Evolutionary conservation across 2,888 invertebrate genomes (phyloP), one percentile per base, ranked within the genome.

Genomic region (Autographa gamma): DNA sequence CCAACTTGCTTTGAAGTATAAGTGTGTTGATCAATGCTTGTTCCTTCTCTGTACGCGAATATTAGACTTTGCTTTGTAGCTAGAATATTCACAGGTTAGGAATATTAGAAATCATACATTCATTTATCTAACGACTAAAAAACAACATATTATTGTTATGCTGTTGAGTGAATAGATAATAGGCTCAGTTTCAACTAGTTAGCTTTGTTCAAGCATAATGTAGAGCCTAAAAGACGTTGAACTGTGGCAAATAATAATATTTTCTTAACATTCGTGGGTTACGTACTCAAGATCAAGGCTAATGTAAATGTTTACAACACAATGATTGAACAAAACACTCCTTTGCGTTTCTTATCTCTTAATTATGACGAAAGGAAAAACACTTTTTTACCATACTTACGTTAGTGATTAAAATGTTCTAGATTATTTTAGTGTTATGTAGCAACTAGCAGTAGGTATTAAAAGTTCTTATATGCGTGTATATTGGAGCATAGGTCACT

Each of bases 261-360:
- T 48, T 48, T 48, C 48, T 56, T 25, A 56, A 56, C 19, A 7
- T n/a, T 48, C n/a, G n/a, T 48, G 67, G 65, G 19, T 34, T 34
- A 48, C 43, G 25, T 58, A 56, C 41, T 64, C 81, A 80, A 83
- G 78, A 75, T 83, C 81, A 80, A 83, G 83, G 83, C 64, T 61
- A 56, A 16, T 18, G 19, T 60, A 34, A 63, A 61, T 75, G 70
- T 83, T 77, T 74, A 75, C 18, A 68, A 52, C 32, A 62, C 2
- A 48, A 60, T 60, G 67, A 68, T 63, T 60, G 19, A 65, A 34
- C 65, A 59, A 62, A 76, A 59, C 48, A 48, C 70, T 69, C 63
- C 31, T 60, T 66, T 63, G 48, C 13, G 68, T 31, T 4, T 56
- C 18, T 63, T 13, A 56, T 32, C 32, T 25, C 16, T 19, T 60